Percentiles rank a stretch among this genome's conserved stretches.
Conservation (phyloP, 2,113 vertebrate species). For the Passer domesticus region DNA sequence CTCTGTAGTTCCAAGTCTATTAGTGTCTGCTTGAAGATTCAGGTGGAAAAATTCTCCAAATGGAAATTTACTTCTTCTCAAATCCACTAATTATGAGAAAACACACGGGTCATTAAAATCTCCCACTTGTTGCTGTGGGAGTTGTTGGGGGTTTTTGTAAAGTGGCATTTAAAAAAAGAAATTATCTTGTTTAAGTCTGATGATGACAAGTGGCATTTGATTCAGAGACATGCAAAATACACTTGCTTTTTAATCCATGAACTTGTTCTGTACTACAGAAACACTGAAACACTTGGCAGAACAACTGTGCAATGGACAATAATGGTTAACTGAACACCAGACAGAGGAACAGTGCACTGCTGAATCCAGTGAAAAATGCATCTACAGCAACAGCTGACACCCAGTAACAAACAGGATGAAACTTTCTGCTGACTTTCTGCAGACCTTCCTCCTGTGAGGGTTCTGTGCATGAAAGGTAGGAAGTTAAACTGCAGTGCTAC, state of each 20-base stretch:
- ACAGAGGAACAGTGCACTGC: not conserved
- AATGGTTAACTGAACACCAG: not conserved
- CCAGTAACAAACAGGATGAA: not conserved
- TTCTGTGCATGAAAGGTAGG: not conserved
- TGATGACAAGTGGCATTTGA: not conserved
- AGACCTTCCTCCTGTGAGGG: not conserved
- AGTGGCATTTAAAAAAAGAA: not conserved
- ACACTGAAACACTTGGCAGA: not conserved
- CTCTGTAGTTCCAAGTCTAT: constrained; percentile 59
- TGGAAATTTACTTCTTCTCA: constrained; percentile 47
- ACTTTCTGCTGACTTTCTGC: not conserved
- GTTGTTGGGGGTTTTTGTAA: not conserved
- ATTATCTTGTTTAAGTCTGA: not conserved
- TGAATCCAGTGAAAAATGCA: not conserved
- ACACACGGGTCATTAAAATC: constrained; percentile 16
- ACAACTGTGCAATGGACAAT: not conserved
- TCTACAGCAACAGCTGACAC: not conserved
- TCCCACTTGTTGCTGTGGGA: constrained; percentile 5
- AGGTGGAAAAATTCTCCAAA: constrained; percentile 61
- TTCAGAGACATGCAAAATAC: not conserved
- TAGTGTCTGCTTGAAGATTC: constrained; percentile 49
- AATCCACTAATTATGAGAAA: constrained; percentile 53
- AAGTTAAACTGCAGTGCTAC: not conserved
- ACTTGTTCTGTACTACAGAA: not conserved
- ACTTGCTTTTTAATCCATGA: not conserved